These are phyloP conservation scores for Pseudorectes ferrugineus DNA, from an alignment of 2,113 vertebrate species.

Conservation along the genomic window DNA sequence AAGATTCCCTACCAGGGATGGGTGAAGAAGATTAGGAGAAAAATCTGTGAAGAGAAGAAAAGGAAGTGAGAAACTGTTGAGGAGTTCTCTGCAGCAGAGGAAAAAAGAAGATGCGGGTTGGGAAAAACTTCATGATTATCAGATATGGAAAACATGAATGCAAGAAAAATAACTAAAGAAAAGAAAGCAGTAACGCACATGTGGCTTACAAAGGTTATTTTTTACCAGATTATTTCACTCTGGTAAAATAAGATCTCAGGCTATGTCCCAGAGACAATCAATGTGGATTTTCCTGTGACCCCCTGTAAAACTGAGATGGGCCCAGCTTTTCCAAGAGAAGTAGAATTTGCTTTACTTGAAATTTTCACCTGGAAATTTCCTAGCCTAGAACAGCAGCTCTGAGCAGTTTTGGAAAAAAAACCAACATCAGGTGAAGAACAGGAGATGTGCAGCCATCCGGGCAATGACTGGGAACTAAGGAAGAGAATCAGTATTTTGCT, in stretches of 20 bases:
- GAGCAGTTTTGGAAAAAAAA: neutral
- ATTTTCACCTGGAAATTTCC: neutral
- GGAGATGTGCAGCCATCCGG: neutral
- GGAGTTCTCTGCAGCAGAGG: neutral
- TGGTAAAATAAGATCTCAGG: neutral
- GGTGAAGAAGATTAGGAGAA: neutral
- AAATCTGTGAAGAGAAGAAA: neutral
- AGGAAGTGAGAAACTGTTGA: neutral
- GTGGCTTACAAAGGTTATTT: neutral
- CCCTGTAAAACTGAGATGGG: neutral
- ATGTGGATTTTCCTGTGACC: neutral
- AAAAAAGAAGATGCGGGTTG: neutral
- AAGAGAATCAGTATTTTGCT: neutral
- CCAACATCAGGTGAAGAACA: neutral
- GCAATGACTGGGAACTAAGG: neutral
- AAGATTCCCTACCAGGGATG: neutral
- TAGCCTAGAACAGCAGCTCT: neutral
- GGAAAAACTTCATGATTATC: neutral
- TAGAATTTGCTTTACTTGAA: neutral
- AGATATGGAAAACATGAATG: neutral
- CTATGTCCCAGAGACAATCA: neutral
- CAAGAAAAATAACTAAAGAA: neutral
- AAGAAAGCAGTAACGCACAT: neutral
- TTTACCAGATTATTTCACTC: neutral
- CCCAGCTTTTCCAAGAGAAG: neutral